Conservation (phyloP, 2,888 invertebrate genomes). For the Mimachlamys varia region DNA sequence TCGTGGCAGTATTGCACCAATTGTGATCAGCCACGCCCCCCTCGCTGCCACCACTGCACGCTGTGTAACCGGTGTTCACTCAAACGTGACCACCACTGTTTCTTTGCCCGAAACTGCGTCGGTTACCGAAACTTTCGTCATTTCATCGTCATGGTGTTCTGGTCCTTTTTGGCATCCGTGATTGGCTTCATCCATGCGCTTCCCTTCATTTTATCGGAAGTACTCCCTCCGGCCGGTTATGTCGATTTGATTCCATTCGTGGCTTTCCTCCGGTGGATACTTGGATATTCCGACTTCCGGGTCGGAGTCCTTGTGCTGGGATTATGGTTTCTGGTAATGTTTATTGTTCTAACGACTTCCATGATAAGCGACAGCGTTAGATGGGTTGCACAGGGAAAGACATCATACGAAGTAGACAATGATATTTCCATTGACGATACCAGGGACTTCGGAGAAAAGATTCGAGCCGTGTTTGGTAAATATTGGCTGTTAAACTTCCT, state of each 20-base stretch:
- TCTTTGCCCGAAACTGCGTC: slow-evolving; percentile 76
- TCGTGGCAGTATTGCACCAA: slow-evolving; percentile 76
- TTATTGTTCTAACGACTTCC: slow-evolving; percentile 60
- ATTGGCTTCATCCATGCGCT: slow-evolving; percentile 65
- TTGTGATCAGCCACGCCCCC: slow-evolving; percentile 74
- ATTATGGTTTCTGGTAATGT: slow-evolving; percentile 67
- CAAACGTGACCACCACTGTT: slow-evolving; percentile 80
- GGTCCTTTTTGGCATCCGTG: slow-evolving; percentile 64
- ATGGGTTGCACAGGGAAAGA: slow-evolving; percentile 65
- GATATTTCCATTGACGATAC: slow-evolving; percentile 67
- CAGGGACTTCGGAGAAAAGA: slow-evolving; percentile 56
- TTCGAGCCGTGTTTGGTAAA: slow-evolving; percentile 71
- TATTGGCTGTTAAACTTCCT: slow-evolving; percentile 73
- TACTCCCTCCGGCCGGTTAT: slow-evolving; percentile 54
- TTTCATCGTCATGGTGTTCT: slow-evolving; percentile 75
- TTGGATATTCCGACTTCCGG: slow-evolving; percentile 60
- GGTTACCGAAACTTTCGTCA: slow-evolving; percentile 76
- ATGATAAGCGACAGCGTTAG: slow-evolving; percentile 64
- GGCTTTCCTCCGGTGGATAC: slow-evolving; percentile 61
- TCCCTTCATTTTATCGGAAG: slow-evolving; percentile 41
- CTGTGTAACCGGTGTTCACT: slow-evolving; percentile 76
- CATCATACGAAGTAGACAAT: slow-evolving; percentile 72
- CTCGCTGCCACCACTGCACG: slow-evolving; percentile 77
- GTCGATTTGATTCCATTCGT: slow-evolving; percentile 70
- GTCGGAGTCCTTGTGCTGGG: slow-evolving; percentile 61